These are phyloP conservation scores for Salmo trutta DNA, from an alignment of 2,797 vertebrate species.

Conservation along the genomic window DNA sequence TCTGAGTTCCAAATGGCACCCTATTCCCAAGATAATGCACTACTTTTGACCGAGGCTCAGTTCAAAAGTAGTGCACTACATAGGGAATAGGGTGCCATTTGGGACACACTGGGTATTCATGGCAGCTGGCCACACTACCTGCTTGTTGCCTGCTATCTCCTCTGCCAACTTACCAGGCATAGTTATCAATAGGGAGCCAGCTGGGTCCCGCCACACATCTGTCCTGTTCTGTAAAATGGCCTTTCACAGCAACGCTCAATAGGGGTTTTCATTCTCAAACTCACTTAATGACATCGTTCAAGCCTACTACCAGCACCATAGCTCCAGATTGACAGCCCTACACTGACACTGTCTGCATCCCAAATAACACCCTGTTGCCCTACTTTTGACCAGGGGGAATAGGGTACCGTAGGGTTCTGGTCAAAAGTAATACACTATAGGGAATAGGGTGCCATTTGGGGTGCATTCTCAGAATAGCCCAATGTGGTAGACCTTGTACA, in stretches of 20 bases:
- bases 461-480: not conserved
- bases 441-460: not conserved
- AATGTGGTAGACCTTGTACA: not conserved
- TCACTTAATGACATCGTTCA: conserved; percentile 19
- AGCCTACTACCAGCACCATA: conserved; percentile 44
- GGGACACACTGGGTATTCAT: conserved; percentile 23
- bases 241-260: conserved; percentile 36
- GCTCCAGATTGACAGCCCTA: conserved; percentile 16
- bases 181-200: conserved; percentile 58
- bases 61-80: no score
- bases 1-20: not conserved
- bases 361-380: no score
- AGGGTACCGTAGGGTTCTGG: no score
- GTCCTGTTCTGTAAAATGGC: conserved; percentile 54
- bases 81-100: not conserved
- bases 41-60: not conserved
- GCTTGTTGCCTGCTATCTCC: conserved; percentile 60
- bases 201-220: conserved; percentile 49
- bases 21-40: not conserved
- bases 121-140: conserved; percentile 59
- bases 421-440: not conserved
- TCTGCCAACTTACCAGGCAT: conserved; percentile 56
- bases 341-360: not conserved
- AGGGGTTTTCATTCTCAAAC: conserved; percentile 24
- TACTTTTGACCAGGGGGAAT: no score